Evolutionary conservation across 2,113 vertebrate genomes (phyloP).

Genomic region (Notothenia coriiceps): DNA sequence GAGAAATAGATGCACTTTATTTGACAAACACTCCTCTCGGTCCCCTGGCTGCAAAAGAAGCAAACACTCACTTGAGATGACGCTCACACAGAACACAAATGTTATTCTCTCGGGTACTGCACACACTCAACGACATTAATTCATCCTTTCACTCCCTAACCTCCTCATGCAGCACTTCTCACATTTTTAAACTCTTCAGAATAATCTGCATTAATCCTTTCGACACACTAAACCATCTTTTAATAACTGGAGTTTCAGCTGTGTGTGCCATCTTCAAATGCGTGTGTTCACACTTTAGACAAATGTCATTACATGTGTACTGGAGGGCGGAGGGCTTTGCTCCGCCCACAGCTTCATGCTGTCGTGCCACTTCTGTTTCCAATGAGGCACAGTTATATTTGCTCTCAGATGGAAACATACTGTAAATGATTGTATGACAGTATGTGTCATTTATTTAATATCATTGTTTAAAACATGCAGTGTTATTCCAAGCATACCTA

Average conservation of each 20-base stretch:
- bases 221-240: conserved; percentile 32
- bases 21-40: conserved; percentile 22
- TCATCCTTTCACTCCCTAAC: conserved; percentile 20
- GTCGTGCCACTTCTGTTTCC: conserved; percentile 16
- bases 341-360: conserved; percentile 25
- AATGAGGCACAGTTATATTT: conserved; percentile 34
- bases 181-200: conserved; percentile 56
- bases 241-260: conserved; percentile 51
- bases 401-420: background rate
- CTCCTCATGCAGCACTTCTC: conserved; percentile 27
- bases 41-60: conserved; percentile 1
- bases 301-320: conserved; percentile 40
- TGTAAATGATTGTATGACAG: background rate
- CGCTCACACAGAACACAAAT: conserved; percentile 2
- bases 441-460: background rate
- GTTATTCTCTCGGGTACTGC: conserved; percentile 1
- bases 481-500: background rate
- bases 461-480: background rate
- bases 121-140: background rate
- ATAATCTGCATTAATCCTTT: conserved; percentile 56
- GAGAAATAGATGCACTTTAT: conserved; percentile 21
- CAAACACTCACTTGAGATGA: conserved; percentile 12
- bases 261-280: conserved; percentile 42
- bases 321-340: conserved; percentile 21
- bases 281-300: conserved; percentile 37